Base-by-base conservation (phyloP, 2,797 vertebrate genomes). In the Phoeniculus purpureus region DNA sequence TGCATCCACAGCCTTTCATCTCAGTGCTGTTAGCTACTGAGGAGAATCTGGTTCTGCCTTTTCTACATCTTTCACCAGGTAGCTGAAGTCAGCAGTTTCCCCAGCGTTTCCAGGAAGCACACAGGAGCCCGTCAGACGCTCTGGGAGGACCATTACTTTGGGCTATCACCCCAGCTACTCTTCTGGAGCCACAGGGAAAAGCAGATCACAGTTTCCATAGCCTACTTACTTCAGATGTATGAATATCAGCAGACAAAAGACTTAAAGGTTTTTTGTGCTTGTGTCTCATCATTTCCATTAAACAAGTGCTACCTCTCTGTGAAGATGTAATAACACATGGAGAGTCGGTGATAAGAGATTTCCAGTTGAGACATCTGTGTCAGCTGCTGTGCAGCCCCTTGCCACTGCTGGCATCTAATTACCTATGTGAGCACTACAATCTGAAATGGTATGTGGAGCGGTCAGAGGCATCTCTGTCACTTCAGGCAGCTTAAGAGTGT, bases 391-490 rank as follows among this genome's bases (percentile, higher is more conserved):
- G 55, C 62, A 74, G 23, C 59, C 47, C 58, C 59, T 76, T 19
- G 3, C n/a, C 47, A 11, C 65, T 19, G 7, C 64, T 74, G 85
- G 23, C 67, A 66, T 61, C 79, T 77, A 58, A 83, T 77, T 86
- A 85, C 37, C 23, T 32, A 51, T 25, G 56, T 20, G 27, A 54
- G 70, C 15, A 20, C 72, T 93, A 89, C 26, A 47, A 89, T 67
- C 85, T 84, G 52, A 51, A 26, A 29, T 23, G 4, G 1, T 0
- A 32, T 1, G 0, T 8, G 7, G 17, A 4, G 1, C 0, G 0
- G 32, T 31, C 67, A 60, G 83, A 89, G 74, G 45, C 79, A 51
- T 61, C 45, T 81, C 88, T 83, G 79, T 81, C 81, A 37, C 47
- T 83, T 85, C 32, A 25, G 0, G 0, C 43, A 61, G 72, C 34